A percentile compares a stretch with the other conserved stretches of the same genome.
Evolutionary conservation across 2,113 vertebrate genomes (phyloP).

Genomic region (Cathartes aura): DNA sequence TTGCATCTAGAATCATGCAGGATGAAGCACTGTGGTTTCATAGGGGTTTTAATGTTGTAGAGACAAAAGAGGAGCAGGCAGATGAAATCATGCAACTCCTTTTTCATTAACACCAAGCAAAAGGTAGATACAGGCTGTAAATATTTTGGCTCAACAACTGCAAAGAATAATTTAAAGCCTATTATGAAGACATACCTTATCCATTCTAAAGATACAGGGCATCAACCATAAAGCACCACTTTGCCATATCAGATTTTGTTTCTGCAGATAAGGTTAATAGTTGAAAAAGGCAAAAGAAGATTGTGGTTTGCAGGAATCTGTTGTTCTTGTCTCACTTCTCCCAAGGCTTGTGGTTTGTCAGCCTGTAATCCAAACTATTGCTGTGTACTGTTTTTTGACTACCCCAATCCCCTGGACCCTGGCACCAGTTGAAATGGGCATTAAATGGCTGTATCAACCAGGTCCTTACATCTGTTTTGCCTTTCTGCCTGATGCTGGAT

Average conservation of each 20-base stretch:
- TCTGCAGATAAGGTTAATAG: not conserved
- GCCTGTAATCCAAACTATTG: not conserved
- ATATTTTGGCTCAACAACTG: not conserved
- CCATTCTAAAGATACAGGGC: not conserved
- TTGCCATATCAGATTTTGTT: not conserved
- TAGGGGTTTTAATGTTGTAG: not conserved
- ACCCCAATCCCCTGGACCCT: not conserved
- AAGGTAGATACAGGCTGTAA: not conserved
- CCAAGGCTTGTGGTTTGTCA: not conserved
- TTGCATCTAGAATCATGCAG: not conserved
- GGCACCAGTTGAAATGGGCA: not conserved
- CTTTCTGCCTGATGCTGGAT: not conserved
- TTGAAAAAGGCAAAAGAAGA: not conserved
- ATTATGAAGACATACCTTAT: not conserved
- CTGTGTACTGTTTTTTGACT: not conserved
- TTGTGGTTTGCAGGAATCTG: not conserved
- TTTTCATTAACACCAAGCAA: not conserved
- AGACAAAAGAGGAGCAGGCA: not conserved
- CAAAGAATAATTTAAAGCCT: not conserved
- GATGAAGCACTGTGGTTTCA: not conserved
- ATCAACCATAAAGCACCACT: not conserved
- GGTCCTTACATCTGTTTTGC: not conserved
- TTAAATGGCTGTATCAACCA: not conserved
- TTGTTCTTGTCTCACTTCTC: not conserved
- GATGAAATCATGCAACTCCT: not conserved